phyloP scores from a whole-genome alignment of 1,140 invertebrate species.

The Venustaconcha ellipsiformis region DNA sequence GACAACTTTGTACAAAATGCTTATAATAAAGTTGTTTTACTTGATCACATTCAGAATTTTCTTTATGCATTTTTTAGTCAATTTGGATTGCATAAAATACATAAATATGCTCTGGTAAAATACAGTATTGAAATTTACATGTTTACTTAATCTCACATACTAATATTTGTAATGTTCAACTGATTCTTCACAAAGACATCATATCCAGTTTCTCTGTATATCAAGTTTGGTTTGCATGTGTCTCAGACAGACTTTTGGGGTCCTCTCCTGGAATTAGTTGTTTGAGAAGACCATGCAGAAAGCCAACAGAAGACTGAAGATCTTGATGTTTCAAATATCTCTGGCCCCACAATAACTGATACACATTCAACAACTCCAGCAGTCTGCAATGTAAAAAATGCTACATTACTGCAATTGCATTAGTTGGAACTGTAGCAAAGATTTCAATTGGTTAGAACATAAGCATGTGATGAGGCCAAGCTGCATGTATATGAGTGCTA shows the following conservation, averaged over 20 bases:
- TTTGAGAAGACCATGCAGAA: conserved; percentile 16
- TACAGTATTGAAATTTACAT: too few species aligned
- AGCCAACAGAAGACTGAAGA: conserved; percentile 8
- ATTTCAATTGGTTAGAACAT: not conserved
- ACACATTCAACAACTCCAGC: conserved; percentile 26
- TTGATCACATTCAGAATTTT: too few species aligned
- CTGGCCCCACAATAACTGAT: conserved; percentile 22
- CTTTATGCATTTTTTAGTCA: too few species aligned
- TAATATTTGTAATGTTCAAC: too few species aligned
- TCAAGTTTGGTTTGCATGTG: not conserved
- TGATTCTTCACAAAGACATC: too few species aligned
- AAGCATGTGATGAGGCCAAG: not conserved
- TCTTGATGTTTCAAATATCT: conserved; percentile 25
- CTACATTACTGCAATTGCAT: not conserved
- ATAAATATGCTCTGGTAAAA: too few species aligned
- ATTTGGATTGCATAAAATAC: too few species aligned
- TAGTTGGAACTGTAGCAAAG: not conserved
- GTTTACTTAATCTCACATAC: too few species aligned
- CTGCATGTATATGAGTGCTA: not conserved
- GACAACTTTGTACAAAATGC: too few species aligned
- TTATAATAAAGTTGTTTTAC: too few species aligned
- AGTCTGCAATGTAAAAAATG: conserved; percentile 15
- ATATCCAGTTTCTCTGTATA: too few species aligned
- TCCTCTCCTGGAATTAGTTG: conserved; percentile 26
- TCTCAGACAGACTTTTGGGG: not conserved